Base-by-base conservation (phyloP, 92 coral and sea anemone genomes). In the Phenganax marumi region DNA sequence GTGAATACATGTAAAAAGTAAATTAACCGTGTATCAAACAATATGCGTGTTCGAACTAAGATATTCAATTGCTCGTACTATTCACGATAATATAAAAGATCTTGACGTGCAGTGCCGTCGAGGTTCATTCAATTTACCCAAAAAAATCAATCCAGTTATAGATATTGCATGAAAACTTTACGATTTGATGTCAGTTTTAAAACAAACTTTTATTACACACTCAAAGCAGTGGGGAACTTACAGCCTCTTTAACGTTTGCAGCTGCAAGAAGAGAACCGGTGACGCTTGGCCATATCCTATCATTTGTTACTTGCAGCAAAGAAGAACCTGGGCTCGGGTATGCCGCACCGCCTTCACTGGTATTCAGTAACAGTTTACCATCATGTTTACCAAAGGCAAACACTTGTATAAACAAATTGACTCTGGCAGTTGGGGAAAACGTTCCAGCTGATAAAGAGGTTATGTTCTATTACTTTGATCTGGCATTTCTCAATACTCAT, bases 301-400 rank as follows among this genome's bases (percentile, higher is more conserved):
- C 69, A 65, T 88, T 88, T 78, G 85, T 88, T 0, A 84, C 88
- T 5, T 83, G 88, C 39, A 39, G 88, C 33, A 85, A 77, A 46
- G 61, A 51, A 12, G 90, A 88, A 57, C 90, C 90, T n/a, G 80
- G 78, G 9, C 69, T 84, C 26, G 88, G 90, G 0, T 88, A 50
- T 49, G 60, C 64, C 52, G 69, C 79, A 12, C 49, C 62, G n/a
- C 90, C 90, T n/a, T 55, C 53, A 12, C 52, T 88, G 12, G 74
- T 26, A 9, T 84, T 84, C 69, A 75, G 76, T 52, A 24, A 53
- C 22, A 49, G 17, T 51, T 11, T 64, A 43, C 63, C 47, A 16
- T 84, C 90, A 54, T 71, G 85, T 47, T 22, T 88, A 53, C 90
- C 90, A 18, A 85, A 70, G 13, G 58, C 84, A 47, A 87, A 87